Percentiles rank a stretch among this genome's conserved stretches.
phyloP scores from a whole-genome alignment of 1,140 invertebrate species.

The Heliconius congener region DNA sequence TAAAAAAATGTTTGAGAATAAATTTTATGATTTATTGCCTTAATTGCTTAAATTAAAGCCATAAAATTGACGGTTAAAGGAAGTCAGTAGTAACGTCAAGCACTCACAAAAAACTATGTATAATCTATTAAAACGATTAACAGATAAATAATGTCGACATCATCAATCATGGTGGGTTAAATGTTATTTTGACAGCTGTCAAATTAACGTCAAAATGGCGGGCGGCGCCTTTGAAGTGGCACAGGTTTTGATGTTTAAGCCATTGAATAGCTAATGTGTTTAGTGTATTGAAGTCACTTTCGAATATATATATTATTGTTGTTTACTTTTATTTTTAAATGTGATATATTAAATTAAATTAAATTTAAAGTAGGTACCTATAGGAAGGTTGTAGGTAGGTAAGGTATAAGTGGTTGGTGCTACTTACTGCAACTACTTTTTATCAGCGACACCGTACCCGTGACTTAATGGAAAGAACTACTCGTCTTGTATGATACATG shows the following conservation, averaged over 20 bases:
- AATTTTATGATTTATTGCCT: background rate
- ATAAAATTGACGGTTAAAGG: constrained; percentile 6
- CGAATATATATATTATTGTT: background rate
- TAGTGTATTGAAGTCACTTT: constrained; percentile 8
- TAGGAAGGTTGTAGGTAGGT: too few relatives aligned
- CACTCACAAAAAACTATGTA: background rate
- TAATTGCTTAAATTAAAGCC: background rate
- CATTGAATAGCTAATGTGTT: constrained; percentile 12
- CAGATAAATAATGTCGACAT: constrained; percentile 14
- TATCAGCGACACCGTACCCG: too few relatives aligned
- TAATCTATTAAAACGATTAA: constrained; percentile 14
- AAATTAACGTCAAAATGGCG: constrained; percentile 55
- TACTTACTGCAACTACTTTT: too few relatives aligned
- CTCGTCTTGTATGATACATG: too few relatives aligned
- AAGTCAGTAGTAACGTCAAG: background rate
- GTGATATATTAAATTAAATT: too few relatives aligned
- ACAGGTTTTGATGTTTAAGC: constrained; percentile 15
- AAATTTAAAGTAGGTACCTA: too few relatives aligned
- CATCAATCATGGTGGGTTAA: constrained; percentile 51
- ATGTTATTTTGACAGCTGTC: constrained; percentile 63
- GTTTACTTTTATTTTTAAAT: background rate
- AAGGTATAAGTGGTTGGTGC: too few relatives aligned
- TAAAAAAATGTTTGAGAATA: background rate
- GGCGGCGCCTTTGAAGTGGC: constrained; percentile 7
- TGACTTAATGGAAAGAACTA: too few relatives aligned